A percentile compares a stretch with the other conserved stretches of the same genome.
These are phyloP conservation scores for Sebastolobus altivelis DNA, from an alignment of 2,797 vertebrate genomes.

Conservation along the genomic window DNA sequence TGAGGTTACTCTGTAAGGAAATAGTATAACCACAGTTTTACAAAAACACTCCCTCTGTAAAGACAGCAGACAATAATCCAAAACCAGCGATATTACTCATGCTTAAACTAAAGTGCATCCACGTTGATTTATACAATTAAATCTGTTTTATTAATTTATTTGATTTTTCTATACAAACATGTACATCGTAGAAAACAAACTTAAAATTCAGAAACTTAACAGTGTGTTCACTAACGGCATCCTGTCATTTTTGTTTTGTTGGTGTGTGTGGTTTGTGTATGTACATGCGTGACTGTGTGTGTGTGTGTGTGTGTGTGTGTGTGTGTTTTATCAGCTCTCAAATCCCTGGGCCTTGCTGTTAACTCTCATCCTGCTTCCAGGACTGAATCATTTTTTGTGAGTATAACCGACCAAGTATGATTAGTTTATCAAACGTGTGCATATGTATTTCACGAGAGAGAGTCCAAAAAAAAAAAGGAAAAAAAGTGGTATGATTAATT, in stretches of 20 bases:
- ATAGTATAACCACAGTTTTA: not conserved
- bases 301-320: not conserved
- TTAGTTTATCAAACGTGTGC: slow-evolving; percentile 88
- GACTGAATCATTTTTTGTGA: slow-evolving; percentile 85
- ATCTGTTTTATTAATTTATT: slow-evolving; percentile 8
- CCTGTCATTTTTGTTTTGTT: not conserved
- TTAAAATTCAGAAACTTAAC: not conserved
- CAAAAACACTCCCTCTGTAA: not conserved
- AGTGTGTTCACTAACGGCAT: not conserved
- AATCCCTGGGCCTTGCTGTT: slow-evolving; percentile 81
- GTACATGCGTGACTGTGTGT: slow-evolving; percentile 2
- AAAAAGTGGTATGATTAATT: slow-evolving; percentile 87
- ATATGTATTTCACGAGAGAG: slow-evolving; percentile 84
- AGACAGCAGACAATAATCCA: not conserved
- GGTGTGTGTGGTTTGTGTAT: not conserved
- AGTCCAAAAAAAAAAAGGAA: slow-evolving; percentile 63
- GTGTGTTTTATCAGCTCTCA: slow-evolving; percentile 63
- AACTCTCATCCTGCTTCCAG: slow-evolving; percentile 85
- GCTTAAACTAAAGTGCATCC: not conserved
- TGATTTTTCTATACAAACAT: not conserved
- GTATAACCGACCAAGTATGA: slow-evolving; percentile 83
- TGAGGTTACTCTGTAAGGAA: not conserved
- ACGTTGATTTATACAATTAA: slow-evolving; percentile 16
- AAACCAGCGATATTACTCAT: not conserved
- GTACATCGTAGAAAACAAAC: not conserved